Evolutionary conservation across 2,888 invertebrate genomes (phyloP), one percentile per base, ranked within the genome.

Genomic region (Ganaspis brasiliensis): DNA sequence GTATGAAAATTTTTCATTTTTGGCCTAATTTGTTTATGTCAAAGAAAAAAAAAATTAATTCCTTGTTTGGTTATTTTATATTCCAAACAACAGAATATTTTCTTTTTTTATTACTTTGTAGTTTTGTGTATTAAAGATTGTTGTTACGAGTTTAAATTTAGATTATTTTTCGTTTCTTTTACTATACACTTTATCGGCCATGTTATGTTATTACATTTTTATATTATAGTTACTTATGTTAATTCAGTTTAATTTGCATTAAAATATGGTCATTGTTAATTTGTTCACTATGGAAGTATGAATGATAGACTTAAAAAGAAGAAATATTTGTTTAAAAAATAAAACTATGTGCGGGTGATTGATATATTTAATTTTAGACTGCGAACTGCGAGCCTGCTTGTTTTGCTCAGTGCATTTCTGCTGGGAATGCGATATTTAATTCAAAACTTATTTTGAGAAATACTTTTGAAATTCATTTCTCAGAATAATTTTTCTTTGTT

Each of bases 291-390:
- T 31, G 31, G 3, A 2, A 31, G 6, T 31, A 6, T 31, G 45
- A 45, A 45, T 45, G n/a, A 4, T 14, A 45, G 45, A 45, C 10
- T 45, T 12, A 45, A 31, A 31, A 31, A 6, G 31, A 6, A 31
- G 31, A 31, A 31, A 2, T 45, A n/a, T 14, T 45, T 4, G n/a
- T 14, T 45, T 45, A 2, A 45, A 45, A 45, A 45, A 14, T 31
- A 6, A 31, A 2, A 31, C 31, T 31, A 31, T 31, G 31, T 45
- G n/a, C n/a, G 14, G 45, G n/a, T n/a, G 45, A 45, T 45, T 45
- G n/a, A 45, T 45, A 45, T 45, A 45, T 45, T 45, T 45, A 45
- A 45, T 14, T 45, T n/a, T n/a, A 45, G n/a, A 45, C 45, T n/a
- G 45, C 45, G n/a, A n/a, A 45, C 45, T n/a, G 45, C 45, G n/a